phyloP scores from a whole-genome alignment of 2,113 vertebrate genomes.

The Ahaetulla prasina region DNA sequence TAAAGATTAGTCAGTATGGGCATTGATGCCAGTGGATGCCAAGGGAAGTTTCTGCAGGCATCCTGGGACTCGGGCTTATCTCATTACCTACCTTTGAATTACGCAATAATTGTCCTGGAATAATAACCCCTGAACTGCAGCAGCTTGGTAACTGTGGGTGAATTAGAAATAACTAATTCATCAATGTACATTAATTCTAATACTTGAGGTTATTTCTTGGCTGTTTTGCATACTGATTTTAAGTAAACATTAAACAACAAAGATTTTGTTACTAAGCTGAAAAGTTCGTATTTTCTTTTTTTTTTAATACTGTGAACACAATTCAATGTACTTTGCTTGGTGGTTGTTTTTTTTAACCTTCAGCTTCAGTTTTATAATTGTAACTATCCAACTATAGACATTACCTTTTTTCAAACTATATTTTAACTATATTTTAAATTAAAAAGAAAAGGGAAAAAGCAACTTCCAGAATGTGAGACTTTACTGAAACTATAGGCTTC shows the following conservation, averaged over 20 bases:
- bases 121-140: background rate
- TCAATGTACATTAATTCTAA: background rate
- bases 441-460: background rate
- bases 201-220: background rate
- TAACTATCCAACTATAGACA: background rate
- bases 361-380: background rate
- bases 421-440: background rate
- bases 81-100: background rate
- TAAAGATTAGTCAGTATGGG: background rate
- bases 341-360: background rate
- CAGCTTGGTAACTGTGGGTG: background rate
- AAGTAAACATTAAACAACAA: background rate
- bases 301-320: background rate
- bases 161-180: background rate
- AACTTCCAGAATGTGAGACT: background rate
- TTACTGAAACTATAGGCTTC: background rate
- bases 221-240: background rate
- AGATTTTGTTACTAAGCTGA: background rate
- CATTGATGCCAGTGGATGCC: background rate
- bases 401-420: background rate
- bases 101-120: background rate
- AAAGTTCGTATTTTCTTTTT: background rate
- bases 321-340: background rate
- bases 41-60: background rate
- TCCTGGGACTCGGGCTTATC: background rate